Evolutionary conservation across 2,797 vertebrate genomes (phyloP), one percentile per base, ranked within the genome.

Genomic region (Rhyacichthys aspro): DNA sequence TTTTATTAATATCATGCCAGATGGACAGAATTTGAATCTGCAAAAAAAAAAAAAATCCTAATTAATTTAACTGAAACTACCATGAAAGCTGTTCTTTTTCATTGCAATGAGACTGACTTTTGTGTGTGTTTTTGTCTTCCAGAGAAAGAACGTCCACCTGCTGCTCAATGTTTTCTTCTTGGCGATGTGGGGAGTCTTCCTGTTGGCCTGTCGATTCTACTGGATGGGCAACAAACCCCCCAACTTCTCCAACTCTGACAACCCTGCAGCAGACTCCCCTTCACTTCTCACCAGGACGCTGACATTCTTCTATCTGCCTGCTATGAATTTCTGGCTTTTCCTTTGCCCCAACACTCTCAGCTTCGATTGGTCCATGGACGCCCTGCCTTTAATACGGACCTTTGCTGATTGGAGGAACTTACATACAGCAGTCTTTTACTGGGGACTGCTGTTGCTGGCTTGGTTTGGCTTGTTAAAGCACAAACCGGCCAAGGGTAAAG

Each of bases 221-320:
- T 99, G 98, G 97, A 99, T 99, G 98, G 97, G 98, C 59, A 99
- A 96, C 91, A 98, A 94, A 63, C 97, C 98, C 10, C 98, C 98
- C 12, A 98, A 97, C 87, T 99, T 99, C 88, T 99, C 98, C 85
- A 99, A 98, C 90, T 99, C 98, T 0, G 98, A 99, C 90, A 99
- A 99, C 88, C 98, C 98, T 0, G 96, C 96, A 1, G 97, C 97
- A 0, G 98, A 99, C 82, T 95, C 94, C 0, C 92, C 95, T 16
- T 94, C 92, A 48, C 83, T 95, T 43, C 86, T 98, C 76, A 94
- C 94, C n/a, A 92, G 96, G 74, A 88, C 78, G 0, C 87, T 99
- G 8, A 99, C 98, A 38, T 99, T 99, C 86, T 83, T 95, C 70
- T 94, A 98, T 78, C 87, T 99, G 69, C 97, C 98, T 7, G 91